A percentile compares a stretch with the other conserved stretches of the same genome.
These are phyloP conservation scores for Leucophenga maculata DNA, from an alignment of 2,888 invertebrate species.

Conservation along the genomic window DNA sequence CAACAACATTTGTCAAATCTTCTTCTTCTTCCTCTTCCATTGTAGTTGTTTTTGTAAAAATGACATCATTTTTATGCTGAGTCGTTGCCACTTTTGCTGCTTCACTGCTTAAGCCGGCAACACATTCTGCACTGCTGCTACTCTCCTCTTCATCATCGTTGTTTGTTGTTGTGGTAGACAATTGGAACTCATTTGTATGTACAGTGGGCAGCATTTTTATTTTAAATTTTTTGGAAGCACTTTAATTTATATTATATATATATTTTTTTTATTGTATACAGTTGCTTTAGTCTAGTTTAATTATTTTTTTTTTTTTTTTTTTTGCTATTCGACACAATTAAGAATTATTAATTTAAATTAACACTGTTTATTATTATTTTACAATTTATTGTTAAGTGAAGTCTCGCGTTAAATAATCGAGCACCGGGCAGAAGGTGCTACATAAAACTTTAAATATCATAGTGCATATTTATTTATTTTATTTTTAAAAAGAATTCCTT, in stretches of 20 bases:
- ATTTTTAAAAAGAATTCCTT: conserved; percentile 7
- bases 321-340: conserved; percentile 27
- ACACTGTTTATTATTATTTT: conserved; percentile 28
- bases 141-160: conserved; percentile 55
- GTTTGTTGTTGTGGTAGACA: conserved; percentile 25
- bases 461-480: no score
- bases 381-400: conserved; percentile 28
- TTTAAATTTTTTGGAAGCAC: conserved; percentile 24
- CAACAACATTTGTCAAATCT: conserved; percentile 4
- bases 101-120: conserved; percentile 41
- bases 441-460: conserved; percentile 28
- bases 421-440: conserved; percentile 30
- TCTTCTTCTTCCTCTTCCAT: no score
- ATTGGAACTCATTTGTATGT: conserved; percentile 19
- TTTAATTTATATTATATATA: conserved; percentile 13
- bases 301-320: conserved; percentile 20
- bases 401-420: conserved; percentile 35
- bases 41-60: conserved; percentile 25
- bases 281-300: conserved; percentile 22
- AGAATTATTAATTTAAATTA: not conserved
- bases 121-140: conserved; percentile 48
- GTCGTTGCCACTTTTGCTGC: conserved; percentile 13
- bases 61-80: conserved; percentile 44
- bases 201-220: conserved; percentile 24
- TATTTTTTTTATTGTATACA: conserved; percentile 27